phyloP scores from a whole-genome alignment of 2,888 invertebrate species.

The Ceraclea dissimilis region DNA sequence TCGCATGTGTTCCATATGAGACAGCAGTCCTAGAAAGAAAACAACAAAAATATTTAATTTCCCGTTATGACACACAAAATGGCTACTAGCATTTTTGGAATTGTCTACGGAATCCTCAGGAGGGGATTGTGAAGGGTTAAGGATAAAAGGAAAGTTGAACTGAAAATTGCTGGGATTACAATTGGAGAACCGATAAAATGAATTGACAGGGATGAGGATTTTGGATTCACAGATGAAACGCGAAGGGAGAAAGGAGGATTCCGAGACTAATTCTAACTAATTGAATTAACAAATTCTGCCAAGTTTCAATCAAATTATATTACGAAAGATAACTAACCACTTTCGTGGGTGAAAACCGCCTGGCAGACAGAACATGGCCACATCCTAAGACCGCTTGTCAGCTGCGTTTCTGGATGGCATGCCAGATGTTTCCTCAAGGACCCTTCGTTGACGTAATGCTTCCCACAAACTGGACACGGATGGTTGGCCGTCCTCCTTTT shows the following conservation, averaged over 20 bases:
- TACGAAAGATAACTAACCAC: conserved; percentile 54
- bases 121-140: too few species aligned
- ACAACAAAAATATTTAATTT: neutral
- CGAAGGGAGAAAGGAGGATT: too few species aligned
- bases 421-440: conserved; percentile 87
- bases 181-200: too few species aligned
- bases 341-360: conserved; percentile 91
- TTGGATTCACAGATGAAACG: too few species aligned
- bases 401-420: conserved; percentile 87
- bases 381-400: conserved; percentile 83
- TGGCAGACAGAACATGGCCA: conserved; percentile 95
- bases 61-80: too few species aligned
- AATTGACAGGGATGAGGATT: too few species aligned
- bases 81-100: too few species aligned
- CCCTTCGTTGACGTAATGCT: conserved; percentile 93
- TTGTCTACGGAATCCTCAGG: too few species aligned
- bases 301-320: neutral
- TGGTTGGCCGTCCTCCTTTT: conserved; percentile 92
- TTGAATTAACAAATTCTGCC: too few species aligned
- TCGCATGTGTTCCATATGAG: conserved; percentile 94
- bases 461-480: conserved; percentile 91
- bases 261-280: too few species aligned
- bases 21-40: conserved; percentile 66
- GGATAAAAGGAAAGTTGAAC: too few species aligned
- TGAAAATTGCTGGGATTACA: too few species aligned